Evolutionary conservation across 2,888 invertebrate species (phyloP).

Genomic region (Cephus pygmeus): DNA sequence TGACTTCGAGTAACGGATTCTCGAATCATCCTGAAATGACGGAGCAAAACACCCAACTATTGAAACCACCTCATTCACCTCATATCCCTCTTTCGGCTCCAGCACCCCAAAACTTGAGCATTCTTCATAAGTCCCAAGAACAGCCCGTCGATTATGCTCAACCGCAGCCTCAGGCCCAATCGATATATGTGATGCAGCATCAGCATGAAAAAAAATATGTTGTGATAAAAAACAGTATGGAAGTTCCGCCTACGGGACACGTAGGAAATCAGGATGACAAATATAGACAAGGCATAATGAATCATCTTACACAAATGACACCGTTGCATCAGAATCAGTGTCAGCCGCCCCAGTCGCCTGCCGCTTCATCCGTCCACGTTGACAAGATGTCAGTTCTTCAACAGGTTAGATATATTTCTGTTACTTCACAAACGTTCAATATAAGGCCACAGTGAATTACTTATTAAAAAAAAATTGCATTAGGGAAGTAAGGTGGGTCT

Average conservation of each 20-base stretch:
- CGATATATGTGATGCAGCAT: conserved; percentile 58
- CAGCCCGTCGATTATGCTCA: conserved; percentile 59
- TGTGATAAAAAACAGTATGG: conserved; percentile 71
- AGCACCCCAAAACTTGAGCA: conserved; percentile 52
- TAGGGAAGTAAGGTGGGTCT: conserved; percentile 54
- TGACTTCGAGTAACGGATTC: conserved; percentile 62
- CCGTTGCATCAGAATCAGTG: conserved; percentile 53
- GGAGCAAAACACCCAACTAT: conserved; percentile 24
- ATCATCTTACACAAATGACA: conserved; percentile 51
- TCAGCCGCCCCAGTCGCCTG: conserved; percentile 54
- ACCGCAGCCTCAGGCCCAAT: conserved; percentile 34
- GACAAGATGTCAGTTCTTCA: conserved; percentile 53
- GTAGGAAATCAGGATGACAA: conserved; percentile 67
- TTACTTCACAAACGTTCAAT: neutral
- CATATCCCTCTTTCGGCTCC: conserved; percentile 49
- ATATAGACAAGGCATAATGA: conserved; percentile 54
- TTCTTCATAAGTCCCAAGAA: conserved; percentile 54
- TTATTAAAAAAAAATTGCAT: conserved; percentile 1
- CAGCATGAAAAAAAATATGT: conserved; percentile 72
- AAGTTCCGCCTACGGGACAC: conserved; percentile 41
- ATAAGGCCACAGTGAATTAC: neutral
- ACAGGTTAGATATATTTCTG: conserved; percentile 43
- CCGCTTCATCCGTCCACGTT: conserved; percentile 51
- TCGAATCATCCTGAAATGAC: conserved; percentile 51
- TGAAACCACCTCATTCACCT: conserved; percentile 53